These are phyloP conservation scores for Julus scandinavius DNA, from an alignment of 2,888 invertebrate species.

Conservation along the genomic window DNA sequence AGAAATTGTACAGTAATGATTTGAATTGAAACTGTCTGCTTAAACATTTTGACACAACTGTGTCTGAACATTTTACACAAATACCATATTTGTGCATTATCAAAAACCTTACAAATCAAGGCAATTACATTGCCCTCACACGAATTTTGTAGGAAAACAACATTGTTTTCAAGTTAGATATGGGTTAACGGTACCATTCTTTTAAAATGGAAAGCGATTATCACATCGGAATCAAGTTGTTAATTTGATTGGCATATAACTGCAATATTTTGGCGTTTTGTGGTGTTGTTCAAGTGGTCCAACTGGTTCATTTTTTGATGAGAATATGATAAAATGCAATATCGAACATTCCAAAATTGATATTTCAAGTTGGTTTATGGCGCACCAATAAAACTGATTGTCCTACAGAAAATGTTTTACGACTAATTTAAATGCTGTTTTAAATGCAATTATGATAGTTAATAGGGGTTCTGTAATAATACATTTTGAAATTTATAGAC, in stretches of 20 bases:
- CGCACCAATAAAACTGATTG: constrained; percentile 19
- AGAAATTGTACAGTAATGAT: too few species aligned
- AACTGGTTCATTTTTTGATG: not conserved
- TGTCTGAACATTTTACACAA: too few species aligned
- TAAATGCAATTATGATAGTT: constrained; percentile 10
- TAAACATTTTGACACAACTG: too few species aligned
- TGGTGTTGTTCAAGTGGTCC: not conserved
- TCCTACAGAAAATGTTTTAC: not conserved
- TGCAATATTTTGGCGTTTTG: not conserved
- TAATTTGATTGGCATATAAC: not conserved
- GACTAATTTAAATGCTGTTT: constrained; percentile 18
- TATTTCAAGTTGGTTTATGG: not conserved
- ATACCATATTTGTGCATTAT: too few species aligned
- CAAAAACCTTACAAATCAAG: too few species aligned
- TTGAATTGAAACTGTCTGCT: too few species aligned
- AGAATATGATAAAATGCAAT: not conserved
- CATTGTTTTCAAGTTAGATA: not conserved
- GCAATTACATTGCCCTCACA: too few species aligned
- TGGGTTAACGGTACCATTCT: not conserved
- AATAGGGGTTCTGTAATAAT: constrained; percentile 9
- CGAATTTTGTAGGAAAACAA: not conserved
- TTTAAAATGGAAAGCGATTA: not conserved
- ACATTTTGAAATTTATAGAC: constrained; percentile 20
- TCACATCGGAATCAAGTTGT: not conserved
- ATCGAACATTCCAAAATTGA: not conserved